phyloP scores from a whole-genome alignment of 2,113 vertebrate species.

The Struthidea cinerea region DNA sequence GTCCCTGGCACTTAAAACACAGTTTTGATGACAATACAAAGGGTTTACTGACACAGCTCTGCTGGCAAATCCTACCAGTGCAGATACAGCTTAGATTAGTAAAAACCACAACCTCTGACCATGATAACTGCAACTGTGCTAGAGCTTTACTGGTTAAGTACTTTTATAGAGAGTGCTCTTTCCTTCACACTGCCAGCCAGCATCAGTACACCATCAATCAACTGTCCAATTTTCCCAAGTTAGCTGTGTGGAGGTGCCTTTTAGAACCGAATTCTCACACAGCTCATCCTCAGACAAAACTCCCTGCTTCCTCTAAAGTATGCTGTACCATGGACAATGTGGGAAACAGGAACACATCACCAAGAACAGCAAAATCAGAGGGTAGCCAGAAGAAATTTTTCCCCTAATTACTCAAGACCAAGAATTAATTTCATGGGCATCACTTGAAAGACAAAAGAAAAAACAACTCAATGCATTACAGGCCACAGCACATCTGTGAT shows the following conservation, averaged over 20 bases:
- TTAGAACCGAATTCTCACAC: background rate
- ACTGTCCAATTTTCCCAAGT: background rate
- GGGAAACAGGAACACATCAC: background rate
- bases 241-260: background rate
- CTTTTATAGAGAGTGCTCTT: background rate
- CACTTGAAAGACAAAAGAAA: background rate
- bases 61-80: background rate
- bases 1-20: background rate
- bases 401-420: background rate
- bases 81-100: background rate
- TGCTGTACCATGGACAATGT: background rate
- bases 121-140: background rate
- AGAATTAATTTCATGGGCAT: background rate
- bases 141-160: background rate
- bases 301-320: background rate
- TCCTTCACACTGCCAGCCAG: background rate
- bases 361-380: background rate
- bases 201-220: background rate
- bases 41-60: constrained; percentile 8
- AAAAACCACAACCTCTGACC: background rate
- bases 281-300: background rate
- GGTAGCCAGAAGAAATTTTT: background rate
- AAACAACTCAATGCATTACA: background rate
- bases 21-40: background rate
- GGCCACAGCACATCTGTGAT: background rate